Base-by-base conservation (phyloP, 2,797 vertebrate species). In the Esox masquinongy region DNA sequence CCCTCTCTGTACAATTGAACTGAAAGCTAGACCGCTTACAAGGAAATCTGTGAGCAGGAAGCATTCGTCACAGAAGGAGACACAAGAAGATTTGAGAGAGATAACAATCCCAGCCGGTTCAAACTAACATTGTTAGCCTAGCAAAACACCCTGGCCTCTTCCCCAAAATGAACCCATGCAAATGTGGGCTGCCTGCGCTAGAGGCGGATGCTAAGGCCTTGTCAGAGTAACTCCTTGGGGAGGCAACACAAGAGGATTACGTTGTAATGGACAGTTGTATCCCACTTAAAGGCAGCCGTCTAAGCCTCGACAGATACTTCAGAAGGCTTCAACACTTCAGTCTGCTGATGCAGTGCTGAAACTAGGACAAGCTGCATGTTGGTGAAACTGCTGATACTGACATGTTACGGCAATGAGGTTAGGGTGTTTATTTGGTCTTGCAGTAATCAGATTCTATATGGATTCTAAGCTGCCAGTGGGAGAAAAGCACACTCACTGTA, bases 341-440 rank as follows among this genome's bases (percentile, higher is more conserved):
- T 72, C 74, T 80, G 51, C 56, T 17, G 73, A 16, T 77, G 69
- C 71, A 69, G 64, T 74, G 26, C 67, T 36, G 29, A 17, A 91
- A 87, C 70, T 75, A 82, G 86, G 83, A 74, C 85, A 83, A 84
- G 83, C 82, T 82, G 72, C 79, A 77, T 71, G 31, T 63, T 15
- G 39, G 66, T 19, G 36, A 80, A 72, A 70, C 80, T 31, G 36
- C 36, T 39, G 4, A 39, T 8, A 39, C 73, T 72, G 75, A 87
- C 75, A 70, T 78, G 63, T 74, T 71, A 77, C 49, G 34, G 74
- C 59, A 76, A 47, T 50, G 61, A 59, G 79, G 77, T 78, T 77
- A 75, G 50, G 63, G 68, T 74, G 74, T 47, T 77, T 43, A 26
- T 14, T 17, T 75, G 76, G 51, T 72, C 77, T 59, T 68, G 2